Percentiles rank a stretch among this genome's conserved stretches.
Conservation (phyloP, 2,113 vertebrate genomes). For the Vimba vimba region DNA sequence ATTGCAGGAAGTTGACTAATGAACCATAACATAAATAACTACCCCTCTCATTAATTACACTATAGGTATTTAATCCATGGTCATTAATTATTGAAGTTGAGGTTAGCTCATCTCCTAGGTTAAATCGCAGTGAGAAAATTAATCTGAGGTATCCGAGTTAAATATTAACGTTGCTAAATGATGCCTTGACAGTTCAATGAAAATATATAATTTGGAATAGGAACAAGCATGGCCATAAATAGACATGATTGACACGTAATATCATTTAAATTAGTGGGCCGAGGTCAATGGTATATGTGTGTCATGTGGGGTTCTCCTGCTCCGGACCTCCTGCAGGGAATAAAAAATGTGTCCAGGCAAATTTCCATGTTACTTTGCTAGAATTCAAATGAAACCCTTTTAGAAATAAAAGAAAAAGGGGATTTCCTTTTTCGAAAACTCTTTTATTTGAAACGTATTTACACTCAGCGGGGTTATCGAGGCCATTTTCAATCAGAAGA, state of each 20-base stretch:
- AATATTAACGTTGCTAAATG: conserved; percentile 48
- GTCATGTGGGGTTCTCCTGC: conserved; percentile 21
- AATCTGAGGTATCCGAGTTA: conserved; percentile 43
- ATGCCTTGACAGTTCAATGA: conserved; percentile 43
- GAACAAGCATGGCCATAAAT: conserved; percentile 3
- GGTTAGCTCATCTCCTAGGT: conserved; percentile 36
- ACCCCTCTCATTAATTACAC: conserved; percentile 57
- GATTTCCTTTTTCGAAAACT: background rate
- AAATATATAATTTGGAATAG: conserved; percentile 36
- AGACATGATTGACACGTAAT: conserved; percentile 5
- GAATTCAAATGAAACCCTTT: background rate
- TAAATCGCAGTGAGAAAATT: conserved; percentile 40
- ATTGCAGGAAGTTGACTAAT: conserved; percentile 53
- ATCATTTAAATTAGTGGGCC: background rate
- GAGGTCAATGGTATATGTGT: conserved; percentile 44
- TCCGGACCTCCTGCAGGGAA: conserved; percentile 13
- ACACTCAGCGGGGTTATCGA: conserved; percentile 18
- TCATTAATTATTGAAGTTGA: conserved; percentile 59
- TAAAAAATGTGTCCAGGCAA: background rate
- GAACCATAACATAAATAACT: conserved; percentile 59
- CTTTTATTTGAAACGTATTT: background rate
- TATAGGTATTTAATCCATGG: conserved; percentile 51
- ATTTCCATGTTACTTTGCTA: background rate
- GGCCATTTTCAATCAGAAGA: conserved; percentile 15
- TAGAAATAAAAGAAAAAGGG: background rate